Evolutionary conservation across 2,797 vertebrate genomes (phyloP).

Genomic region (Tangara arthus): DNA sequence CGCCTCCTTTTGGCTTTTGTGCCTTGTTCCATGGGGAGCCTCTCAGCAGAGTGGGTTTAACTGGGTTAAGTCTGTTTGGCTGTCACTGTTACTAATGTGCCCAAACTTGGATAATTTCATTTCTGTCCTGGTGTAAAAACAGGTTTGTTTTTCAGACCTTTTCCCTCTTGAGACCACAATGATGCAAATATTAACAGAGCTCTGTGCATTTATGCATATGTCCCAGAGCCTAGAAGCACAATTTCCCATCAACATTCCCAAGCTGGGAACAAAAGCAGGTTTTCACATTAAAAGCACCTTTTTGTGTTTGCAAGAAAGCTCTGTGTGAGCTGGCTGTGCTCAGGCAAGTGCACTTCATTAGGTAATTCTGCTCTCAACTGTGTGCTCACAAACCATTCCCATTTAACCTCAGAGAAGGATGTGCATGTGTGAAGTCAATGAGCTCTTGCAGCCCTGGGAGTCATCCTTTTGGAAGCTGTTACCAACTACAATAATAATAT

Average conservation of each 20-base stretch:
- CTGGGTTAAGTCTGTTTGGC: not conserved
- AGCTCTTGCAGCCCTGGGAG: not conserved
- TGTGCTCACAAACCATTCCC: not conserved
- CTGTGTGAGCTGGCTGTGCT: not conserved
- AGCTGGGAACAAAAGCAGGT: conserved; percentile 25
- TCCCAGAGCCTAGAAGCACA: not conserved
- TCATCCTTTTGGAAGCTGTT: not conserved
- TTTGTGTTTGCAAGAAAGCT: not conserved
- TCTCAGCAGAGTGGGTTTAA: not conserved
- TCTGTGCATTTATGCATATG: conserved; percentile 8
- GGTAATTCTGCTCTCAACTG: conserved; percentile 34
- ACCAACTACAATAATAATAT: not conserved
- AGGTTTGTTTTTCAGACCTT: conserved; percentile 25
- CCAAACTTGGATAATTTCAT: not conserved
- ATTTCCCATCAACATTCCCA: not conserved
- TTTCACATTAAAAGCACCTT: conserved; percentile 28
- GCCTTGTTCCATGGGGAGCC: not conserved
- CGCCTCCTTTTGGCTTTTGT: not conserved
- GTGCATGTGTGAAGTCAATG: not conserved
- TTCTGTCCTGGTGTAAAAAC: not conserved
- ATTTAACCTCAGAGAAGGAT: not conserved
- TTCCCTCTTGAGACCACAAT: not conserved
- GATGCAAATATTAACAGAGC: not conserved
- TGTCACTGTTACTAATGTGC: not conserved
- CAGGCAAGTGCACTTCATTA: conserved; percentile 40